Base-by-base conservation (phyloP, 2,888 invertebrate genomes). In the Pachycephus smyrnensis region DNA sequence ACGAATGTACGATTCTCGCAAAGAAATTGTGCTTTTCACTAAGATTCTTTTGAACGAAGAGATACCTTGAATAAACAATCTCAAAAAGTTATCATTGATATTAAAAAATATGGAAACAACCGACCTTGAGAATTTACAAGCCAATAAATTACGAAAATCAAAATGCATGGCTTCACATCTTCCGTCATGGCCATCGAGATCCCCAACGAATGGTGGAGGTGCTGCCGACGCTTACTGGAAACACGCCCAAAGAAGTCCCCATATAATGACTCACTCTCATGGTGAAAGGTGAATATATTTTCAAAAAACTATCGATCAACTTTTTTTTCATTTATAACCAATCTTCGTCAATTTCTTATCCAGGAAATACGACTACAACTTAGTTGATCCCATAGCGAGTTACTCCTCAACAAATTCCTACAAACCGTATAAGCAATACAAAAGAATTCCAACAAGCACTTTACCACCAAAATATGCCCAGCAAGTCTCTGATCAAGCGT, bases 181-280 rank as follows among this genome's bases (percentile, higher is more conserved):
- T 68, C 81, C 84, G 76, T 74, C 81, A 73, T 82, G 83, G 81
- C 35, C 83, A n/a, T 37, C 75, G 35, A 84, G 83, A 79, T 83
- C 80, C 80, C 76, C 76, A 35, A 36, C 76, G 71, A 69, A 82
- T 32, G 80, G 83, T 40, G 75, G 40, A 74, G 78, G 82, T 32
- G 55, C 75, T 11, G 15, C 80, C 35, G 86, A 87, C 15, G 32
- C 77, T n/a, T 84, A 79, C 74, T 82, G 86, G 81, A 84, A 84
- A 68, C 82, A 82, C 80, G 68, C 75, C n/a, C 84, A 84, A 77
- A 82, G 40, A 69, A 81, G 36, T 37, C 80, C 80, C 37, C 81
- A 82, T 55, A 69, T 78, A 11, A 55, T 79, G 12, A 73, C 78
- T 12, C 69, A 80, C 32, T 73, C 69, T 55, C 83, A 80, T 71